These are phyloP conservation scores for Eupithecia centaureata DNA, from an alignment of 2,888 invertebrate species.

Conservation along the genomic window DNA sequence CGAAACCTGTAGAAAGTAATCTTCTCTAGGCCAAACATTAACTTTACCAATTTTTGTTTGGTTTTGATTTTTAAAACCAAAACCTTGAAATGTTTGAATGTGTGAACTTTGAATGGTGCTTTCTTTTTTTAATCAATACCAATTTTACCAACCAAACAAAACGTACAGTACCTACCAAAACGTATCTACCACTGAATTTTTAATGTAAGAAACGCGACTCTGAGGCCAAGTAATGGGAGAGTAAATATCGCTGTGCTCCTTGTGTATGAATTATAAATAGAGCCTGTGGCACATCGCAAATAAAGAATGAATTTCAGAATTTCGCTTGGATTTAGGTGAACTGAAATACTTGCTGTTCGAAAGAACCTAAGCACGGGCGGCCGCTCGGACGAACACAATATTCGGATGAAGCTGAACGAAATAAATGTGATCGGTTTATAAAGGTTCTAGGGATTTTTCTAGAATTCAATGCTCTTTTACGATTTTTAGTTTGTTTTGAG, in stretches of 20 bases:
- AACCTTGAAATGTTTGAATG: no score
- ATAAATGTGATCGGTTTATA: conserved; percentile 34
- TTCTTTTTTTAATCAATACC: conserved; percentile 20
- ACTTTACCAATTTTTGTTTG: no score
- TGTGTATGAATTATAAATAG: conserved; percentile 78
- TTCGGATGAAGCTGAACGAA: conserved; percentile 22
- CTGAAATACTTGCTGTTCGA: conserved; percentile 39
- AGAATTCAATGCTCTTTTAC: conserved; percentile 21
- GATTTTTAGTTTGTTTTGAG: conserved; percentile 24
- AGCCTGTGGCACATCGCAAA: conserved; percentile 61
- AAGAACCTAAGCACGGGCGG: conserved; percentile 1
- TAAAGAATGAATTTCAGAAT: conserved; percentile 30
- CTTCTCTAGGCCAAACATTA: no score
- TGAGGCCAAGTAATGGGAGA: conserved; percentile 72
- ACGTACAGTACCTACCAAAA: conserved; percentile 45
- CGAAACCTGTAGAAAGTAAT: no score
- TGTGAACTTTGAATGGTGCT: no score
- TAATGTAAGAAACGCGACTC: conserved; percentile 74
- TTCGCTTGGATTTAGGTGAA: conserved; percentile 36
- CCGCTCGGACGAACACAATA: conserved; percentile 30
- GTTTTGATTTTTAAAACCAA: no score
- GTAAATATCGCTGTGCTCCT: conserved; percentile 78
- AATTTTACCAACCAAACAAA: conserved; percentile 36
- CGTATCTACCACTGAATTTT: conserved; percentile 71
- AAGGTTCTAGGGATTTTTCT: conserved; percentile 23